Conservation (phyloP, 2,113 vertebrate species). For the Nycticebus coucang region DNA sequence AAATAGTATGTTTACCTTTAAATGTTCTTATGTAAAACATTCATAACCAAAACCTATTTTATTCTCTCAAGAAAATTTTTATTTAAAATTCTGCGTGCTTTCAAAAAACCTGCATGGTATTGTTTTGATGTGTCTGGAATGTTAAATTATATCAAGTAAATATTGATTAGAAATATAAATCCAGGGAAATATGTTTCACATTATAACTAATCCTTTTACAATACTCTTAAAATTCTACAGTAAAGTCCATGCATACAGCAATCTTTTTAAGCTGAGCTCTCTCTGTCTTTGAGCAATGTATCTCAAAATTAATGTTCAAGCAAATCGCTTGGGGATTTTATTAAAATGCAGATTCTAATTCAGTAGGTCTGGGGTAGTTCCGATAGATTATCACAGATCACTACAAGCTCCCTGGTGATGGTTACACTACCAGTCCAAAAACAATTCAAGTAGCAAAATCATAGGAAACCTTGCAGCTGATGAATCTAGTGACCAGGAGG, state of each 20-base stretch:
- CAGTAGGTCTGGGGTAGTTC: neutral
- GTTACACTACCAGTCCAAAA: neutral
- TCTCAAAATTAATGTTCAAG: neutral
- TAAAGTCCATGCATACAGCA: neutral
- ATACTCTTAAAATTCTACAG: neutral
- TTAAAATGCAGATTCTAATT: neutral
- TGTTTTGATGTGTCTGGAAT: slow-evolving; percentile 5
- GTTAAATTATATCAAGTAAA: slow-evolving; percentile 65
- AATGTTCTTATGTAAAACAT: neutral
- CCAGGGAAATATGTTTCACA: slow-evolving; percentile 15
- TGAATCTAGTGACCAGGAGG: neutral
- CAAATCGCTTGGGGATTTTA: neutral
- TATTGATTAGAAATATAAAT: slow-evolving; percentile 48
- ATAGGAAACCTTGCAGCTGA: neutral
- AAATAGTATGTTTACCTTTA: slow-evolving; percentile 15
- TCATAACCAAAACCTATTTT: slow-evolving; percentile 45
- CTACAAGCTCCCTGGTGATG: neutral
- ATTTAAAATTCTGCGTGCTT: slow-evolving; percentile 15
- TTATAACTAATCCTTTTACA: slow-evolving; percentile 50
- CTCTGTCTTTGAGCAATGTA: neutral
- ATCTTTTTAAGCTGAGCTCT: neutral
- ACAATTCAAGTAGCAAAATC: neutral
- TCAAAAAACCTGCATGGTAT: neutral
- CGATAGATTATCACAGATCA: neutral
- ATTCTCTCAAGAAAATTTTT: slow-evolving; percentile 18